Evolutionary conservation across 2,888 invertebrate species (phyloP).

Genomic region (Desoria tigrina): DNA sequence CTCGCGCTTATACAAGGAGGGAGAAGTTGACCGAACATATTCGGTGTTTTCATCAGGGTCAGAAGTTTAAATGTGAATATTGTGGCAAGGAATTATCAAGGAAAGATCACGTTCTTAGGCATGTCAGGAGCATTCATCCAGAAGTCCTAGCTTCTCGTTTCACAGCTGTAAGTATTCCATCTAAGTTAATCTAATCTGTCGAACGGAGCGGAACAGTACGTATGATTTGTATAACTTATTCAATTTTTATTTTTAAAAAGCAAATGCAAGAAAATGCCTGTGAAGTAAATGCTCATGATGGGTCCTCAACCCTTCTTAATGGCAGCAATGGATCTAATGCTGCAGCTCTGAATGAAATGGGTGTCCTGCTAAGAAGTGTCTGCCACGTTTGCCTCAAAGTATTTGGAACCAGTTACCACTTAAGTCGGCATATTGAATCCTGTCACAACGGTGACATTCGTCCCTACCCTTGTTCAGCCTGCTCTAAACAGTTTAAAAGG

Average conservation of each 20-base stretch:
- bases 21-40: slow-evolving; percentile 50
- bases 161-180: slow-evolving; percentile 31
- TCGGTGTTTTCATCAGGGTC: slow-evolving; percentile 50
- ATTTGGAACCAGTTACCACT: slow-evolving; percentile 49
- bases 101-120: slow-evolving; percentile 34
- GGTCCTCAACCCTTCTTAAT: background rate
- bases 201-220: too few species aligned
- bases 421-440: slow-evolving; percentile 47
- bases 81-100: slow-evolving; percentile 40
- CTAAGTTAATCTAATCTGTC: too few species aligned
- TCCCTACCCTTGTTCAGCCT: slow-evolving; percentile 44
- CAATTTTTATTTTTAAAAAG: too few species aligned
- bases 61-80: slow-evolving; percentile 49
- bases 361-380: slow-evolving; percentile 45
- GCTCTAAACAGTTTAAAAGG: slow-evolving; percentile 47
- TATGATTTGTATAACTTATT: too few species aligned
- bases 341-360: slow-evolving; percentile 35
- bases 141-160: slow-evolving; percentile 47
- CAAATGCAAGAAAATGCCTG: slow-evolving; percentile 2
- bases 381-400: slow-evolving; percentile 51
- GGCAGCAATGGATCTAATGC: background rate
- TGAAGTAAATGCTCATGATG: background rate
- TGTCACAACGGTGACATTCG: slow-evolving; percentile 48
- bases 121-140: slow-evolving; percentile 48
- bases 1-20: slow-evolving; percentile 46